phyloP scores from a whole-genome alignment of 2,113 vertebrate species.

The Periophthalmodon schlosseri region DNA sequence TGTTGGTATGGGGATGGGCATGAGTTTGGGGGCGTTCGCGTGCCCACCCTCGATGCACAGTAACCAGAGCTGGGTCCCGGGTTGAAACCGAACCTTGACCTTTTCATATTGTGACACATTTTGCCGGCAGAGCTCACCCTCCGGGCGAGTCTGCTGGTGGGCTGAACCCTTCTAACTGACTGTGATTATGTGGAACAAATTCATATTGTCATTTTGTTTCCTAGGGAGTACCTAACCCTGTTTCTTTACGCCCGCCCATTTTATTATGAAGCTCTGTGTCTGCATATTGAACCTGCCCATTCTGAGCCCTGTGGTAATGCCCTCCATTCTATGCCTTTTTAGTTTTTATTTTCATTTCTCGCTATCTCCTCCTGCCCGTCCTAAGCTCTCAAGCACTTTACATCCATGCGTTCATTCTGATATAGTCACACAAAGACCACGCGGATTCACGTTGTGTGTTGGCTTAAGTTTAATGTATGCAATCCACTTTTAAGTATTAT shows the following conservation, averaged over 20 bases:
- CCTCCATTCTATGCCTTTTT: conserved; percentile 45
- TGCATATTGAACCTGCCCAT: conserved; percentile 41
- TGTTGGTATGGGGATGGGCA: conserved; percentile 86
- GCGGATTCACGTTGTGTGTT: conserved; percentile 65
- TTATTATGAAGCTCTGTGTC: conserved; percentile 45
- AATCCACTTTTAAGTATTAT: conserved; percentile 74
- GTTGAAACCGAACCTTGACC: conserved; percentile 53
- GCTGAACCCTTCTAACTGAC: conserved; percentile 59
- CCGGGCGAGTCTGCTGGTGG: conserved; percentile 51
- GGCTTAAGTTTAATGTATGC: conserved; percentile 77
- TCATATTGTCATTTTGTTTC: conserved; percentile 65
- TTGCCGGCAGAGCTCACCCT: conserved; percentile 47
- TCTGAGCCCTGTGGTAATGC: conserved; percentile 37
- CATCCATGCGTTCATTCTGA: conserved; percentile 67
- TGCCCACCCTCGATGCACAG: conserved; percentile 81
- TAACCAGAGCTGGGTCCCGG: conserved; percentile 97
- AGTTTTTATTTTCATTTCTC: conserved; percentile 42
- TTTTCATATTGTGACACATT: conserved; percentile 36
- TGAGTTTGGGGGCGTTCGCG: conserved; percentile 82
- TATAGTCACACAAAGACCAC: conserved; percentile 72
- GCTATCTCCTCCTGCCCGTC: conserved; percentile 49
- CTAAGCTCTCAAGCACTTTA: conserved; percentile 80
- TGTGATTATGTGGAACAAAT: conserved; percentile 61
- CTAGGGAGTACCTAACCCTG: conserved; percentile 45
- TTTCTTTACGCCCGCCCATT: conserved; percentile 28